Conservation (phyloP, 2,888 invertebrate genomes). For the Napeogenes inachia region DNA sequence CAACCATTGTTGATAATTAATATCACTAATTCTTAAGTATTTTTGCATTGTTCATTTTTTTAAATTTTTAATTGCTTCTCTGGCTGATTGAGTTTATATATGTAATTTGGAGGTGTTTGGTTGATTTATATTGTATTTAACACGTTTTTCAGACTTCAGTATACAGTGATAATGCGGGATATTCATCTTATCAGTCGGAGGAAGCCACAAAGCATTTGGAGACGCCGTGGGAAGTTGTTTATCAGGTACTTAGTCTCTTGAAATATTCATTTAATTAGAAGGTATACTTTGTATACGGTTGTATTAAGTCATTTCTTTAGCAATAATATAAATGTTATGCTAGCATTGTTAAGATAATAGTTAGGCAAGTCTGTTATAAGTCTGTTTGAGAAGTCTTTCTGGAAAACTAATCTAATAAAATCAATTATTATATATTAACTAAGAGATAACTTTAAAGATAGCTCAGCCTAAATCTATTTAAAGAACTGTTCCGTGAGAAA, state of each 20-base stretch:
- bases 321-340: no score
- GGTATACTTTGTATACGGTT: neutral
- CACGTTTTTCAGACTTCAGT: conserved; percentile 43
- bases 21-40: neutral
- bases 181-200: conserved; percentile 39
- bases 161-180: conserved; percentile 40
- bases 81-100: neutral
- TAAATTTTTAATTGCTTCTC: neutral
- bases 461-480: no score
- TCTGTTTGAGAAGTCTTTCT: no score
- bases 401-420: no score
- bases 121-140: neutral
- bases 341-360: no score
- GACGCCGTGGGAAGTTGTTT: conserved; percentile 62
- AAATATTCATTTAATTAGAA: neutral
- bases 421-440: no score
- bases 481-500: no score
- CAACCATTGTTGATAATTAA: no score
- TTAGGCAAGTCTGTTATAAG: no score
- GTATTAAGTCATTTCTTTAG: no score
- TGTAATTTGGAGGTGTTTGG: neutral
- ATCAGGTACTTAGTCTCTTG: conserved; percentile 43
- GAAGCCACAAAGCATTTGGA: conserved; percentile 47
- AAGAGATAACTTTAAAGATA: no score
- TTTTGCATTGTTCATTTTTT: neutral